Evolutionary conservation across 1,140 invertebrate genomes (phyloP), one percentile per base, ranked within the genome.

Genomic region (Cydia splendana): DNA sequence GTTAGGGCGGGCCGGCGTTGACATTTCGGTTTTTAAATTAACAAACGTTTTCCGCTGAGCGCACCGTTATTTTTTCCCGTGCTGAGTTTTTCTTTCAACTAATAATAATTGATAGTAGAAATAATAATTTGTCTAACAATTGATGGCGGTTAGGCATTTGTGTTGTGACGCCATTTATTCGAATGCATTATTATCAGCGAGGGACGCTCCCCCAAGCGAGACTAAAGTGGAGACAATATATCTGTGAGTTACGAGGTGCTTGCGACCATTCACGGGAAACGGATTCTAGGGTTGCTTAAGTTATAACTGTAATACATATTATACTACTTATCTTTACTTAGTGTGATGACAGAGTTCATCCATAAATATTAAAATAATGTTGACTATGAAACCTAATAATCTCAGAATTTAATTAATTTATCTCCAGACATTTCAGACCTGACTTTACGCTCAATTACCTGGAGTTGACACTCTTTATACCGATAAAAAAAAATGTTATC

Each of bases 11-110:
- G 53, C 20, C 15, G 65, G 65, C 20, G 88, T 88, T 87, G 86
- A 85, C 85, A 85, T 84, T 88, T 85, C 75, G 84, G 81, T 85
- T 86, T 78, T 88, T 88, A 86, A 84, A 89, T 88, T 88, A 80
- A 80, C 81, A 77, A 81, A 83, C 53, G 51, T 78, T 77, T 77
- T 53, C 48, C 74, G 42, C 53, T 77, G 38, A 75, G 69, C 45
- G 38, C 20, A 62, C 73, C 71, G 18, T 28, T 75, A 76, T 75
- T 77, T 74, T 71, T 71, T 24, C 45, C 34, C 4, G 9, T 13
- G 38, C 24, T 48, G 18, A 18, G 9, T 65, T 73, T 74, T 57
- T 30, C 77, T 42, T 69, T 18, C 13, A 18, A 38, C 75, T 42
- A 57, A 62, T 24, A 24, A 62, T 57, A 18, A 18, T 9, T 69